A percentile compares a stretch with the other conserved stretches of the same genome.
phyloP scores from a whole-genome alignment of 2,888 invertebrate genomes.

The Nomada ruficornis region DNA sequence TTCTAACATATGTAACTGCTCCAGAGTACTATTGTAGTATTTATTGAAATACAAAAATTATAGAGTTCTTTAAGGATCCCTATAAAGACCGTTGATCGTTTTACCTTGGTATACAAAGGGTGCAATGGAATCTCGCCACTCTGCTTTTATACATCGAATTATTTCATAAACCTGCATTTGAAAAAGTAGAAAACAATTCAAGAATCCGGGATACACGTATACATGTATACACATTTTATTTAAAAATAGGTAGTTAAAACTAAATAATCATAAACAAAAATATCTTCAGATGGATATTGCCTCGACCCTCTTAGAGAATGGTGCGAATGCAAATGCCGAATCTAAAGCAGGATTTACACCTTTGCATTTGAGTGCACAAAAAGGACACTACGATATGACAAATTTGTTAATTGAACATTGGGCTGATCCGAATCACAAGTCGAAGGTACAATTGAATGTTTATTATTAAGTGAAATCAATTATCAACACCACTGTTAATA shows the following conservation, averaged over 20 bases:
- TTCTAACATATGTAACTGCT: no score
- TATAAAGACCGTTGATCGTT: no score
- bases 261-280: background rate
- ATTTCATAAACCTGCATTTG: no score
- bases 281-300: conserved; percentile 93
- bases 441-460: conserved; percentile 85
- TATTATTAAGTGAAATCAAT: background rate
- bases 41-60: no score
- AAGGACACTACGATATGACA: conserved; percentile 97
- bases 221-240: background rate
- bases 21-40: no score
- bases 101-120: no score
- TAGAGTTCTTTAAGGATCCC: no score
- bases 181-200: no score
- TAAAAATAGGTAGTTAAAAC: background rate
- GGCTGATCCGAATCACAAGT: conserved; percentile 93
- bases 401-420: conserved; percentile 95
- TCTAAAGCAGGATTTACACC: conserved; percentile 98
- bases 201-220: no score
- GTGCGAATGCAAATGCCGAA: conserved; percentile 96
- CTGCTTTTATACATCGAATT: no score
- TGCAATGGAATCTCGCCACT: no score
- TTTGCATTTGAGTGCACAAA: conserved; percentile 96
- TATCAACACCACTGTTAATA: no score
- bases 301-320: conserved; percentile 95